Evolutionary conservation across 1,140 invertebrate species (phyloP).

Genomic region (Tetramorium simillimum): DNA sequence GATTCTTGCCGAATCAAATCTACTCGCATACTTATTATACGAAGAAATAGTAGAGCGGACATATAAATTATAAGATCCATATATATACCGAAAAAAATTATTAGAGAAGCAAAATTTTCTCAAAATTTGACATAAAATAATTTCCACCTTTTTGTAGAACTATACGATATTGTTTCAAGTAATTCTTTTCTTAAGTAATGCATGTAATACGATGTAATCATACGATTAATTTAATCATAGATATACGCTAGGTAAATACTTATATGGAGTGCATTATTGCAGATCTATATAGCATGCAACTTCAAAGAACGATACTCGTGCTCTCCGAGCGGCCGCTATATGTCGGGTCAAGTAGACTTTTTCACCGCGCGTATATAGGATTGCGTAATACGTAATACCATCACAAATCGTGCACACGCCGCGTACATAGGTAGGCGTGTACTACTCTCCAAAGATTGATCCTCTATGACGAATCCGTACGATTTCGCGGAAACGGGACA

Average conservation of each 20-base stretch:
- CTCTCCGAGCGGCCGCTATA: background rate
- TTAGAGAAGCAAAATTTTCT: background rate
- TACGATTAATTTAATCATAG: no score
- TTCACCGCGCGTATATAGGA: background rate
- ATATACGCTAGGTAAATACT: background rate
- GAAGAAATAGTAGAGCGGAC: background rate
- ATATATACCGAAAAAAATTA: background rate
- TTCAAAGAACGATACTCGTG: slow-evolving; percentile 9
- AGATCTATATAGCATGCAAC: slow-evolving; percentile 31
- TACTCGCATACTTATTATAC: background rate
- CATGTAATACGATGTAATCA: no score
- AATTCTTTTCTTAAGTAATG: no score
- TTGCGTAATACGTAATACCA: slow-evolving; percentile 54
- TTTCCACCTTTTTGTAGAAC: background rate
- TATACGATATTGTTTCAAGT: background rate
- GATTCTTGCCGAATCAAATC: slow-evolving; percentile 1
- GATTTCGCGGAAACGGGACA: slow-evolving; percentile 56
- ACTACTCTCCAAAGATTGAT: background rate
- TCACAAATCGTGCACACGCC: slow-evolving; percentile 15
- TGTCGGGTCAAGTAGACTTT: slow-evolving; percentile 24
- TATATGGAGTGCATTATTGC: slow-evolving; percentile 11
- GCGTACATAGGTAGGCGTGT: slow-evolving; percentile 15
- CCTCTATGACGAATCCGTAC: background rate
- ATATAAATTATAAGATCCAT: background rate
- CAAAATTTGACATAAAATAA: background rate